These are phyloP conservation scores for Heptranchias perlo DNA, from an alignment of 2,113 vertebrate genomes.

Conservation along the genomic window DNA sequence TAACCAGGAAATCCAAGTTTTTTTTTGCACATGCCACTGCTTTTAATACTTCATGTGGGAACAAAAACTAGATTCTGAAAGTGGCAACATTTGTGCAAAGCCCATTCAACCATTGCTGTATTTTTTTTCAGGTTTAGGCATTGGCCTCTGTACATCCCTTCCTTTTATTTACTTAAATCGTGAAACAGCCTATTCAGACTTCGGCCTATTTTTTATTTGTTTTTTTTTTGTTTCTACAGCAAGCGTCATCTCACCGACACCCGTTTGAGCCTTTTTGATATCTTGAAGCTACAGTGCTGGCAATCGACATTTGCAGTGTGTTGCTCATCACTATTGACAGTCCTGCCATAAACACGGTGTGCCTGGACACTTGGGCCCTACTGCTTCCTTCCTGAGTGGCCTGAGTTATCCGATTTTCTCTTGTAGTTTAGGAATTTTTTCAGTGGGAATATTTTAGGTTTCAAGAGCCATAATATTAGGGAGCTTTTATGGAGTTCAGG, in stretches of 20 bases:
- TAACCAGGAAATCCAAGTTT: slow-evolving; percentile 10
- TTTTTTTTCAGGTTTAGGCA: slow-evolving; percentile 22
- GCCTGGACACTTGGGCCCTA: neutral
- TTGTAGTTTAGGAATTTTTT: neutral
- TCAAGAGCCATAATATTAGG: neutral
- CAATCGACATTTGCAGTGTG: slow-evolving; percentile 14
- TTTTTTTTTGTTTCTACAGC: slow-evolving; percentile 3
- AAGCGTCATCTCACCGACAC: slow-evolving; percentile 18
- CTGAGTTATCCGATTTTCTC: neutral
- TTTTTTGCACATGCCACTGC: slow-evolving; percentile 15
- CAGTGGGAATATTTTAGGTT: neutral
- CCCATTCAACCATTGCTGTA: slow-evolving; percentile 29
- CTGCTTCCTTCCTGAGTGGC: neutral
- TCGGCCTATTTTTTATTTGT: slow-evolving; percentile 4
- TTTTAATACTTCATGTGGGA: slow-evolving; percentile 21
- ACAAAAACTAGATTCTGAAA: neutral
- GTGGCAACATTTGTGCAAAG: neutral
- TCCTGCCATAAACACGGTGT: slow-evolving; percentile 30
- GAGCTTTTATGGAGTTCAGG: neutral
- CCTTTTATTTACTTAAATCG: neutral
- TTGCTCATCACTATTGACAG: neutral
- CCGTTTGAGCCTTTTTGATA: slow-evolving; percentile 30
- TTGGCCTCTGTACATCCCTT: neutral
- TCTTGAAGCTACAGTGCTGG: slow-evolving; percentile 13
- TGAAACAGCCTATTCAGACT: slow-evolving; percentile 35